These are phyloP conservation scores for Aphelocoma californica DNA, from an alignment of 2,797 vertebrate species.

Conservation along the genomic window DNA sequence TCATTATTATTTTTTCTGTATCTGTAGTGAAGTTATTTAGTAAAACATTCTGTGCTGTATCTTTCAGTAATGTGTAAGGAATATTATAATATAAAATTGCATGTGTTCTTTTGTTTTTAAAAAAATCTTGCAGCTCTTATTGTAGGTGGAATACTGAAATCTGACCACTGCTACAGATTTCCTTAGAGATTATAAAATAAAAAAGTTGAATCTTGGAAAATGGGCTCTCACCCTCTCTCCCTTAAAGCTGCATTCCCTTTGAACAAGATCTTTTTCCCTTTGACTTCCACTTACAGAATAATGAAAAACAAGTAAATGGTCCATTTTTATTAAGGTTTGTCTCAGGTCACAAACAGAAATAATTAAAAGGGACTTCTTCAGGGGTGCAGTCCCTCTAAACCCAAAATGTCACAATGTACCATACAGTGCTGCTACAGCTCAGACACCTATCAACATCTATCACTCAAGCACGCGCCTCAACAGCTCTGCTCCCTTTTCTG, in stretches of 20 bases:
- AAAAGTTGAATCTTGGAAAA: slow-evolving; percentile 41
- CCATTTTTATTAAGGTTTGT: neutral
- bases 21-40: slow-evolving; percentile 13
- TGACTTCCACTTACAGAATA: neutral
- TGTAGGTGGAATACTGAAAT: slow-evolving; percentile 10
- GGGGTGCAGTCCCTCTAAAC: slow-evolving; percentile 39
- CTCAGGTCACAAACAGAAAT: slow-evolving; percentile 33
- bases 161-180: slow-evolving; percentile 22
- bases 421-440: slow-evolving; percentile 31
- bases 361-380: slow-evolving; percentile 63
- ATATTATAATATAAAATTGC: neutral
- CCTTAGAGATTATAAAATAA: slow-evolving; percentile 11
- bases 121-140: neutral
- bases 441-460: slow-evolving; percentile 68
- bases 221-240: neutral
- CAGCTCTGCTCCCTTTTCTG: slow-evolving; percentile 71
- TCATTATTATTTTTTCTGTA: neutral
- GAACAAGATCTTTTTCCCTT: neutral
- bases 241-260: slow-evolving; percentile 27
- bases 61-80: neutral
- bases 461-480: slow-evolving; percentile 60
- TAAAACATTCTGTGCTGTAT: neutral
- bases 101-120: slow-evolving; percentile 5
- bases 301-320: neutral
- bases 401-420: slow-evolving; percentile 43